Evolutionary conservation across 1,140 invertebrate species (phyloP), one percentile per base, ranked within the genome.

Genomic region (Doryteuthis pealeii): DNA sequence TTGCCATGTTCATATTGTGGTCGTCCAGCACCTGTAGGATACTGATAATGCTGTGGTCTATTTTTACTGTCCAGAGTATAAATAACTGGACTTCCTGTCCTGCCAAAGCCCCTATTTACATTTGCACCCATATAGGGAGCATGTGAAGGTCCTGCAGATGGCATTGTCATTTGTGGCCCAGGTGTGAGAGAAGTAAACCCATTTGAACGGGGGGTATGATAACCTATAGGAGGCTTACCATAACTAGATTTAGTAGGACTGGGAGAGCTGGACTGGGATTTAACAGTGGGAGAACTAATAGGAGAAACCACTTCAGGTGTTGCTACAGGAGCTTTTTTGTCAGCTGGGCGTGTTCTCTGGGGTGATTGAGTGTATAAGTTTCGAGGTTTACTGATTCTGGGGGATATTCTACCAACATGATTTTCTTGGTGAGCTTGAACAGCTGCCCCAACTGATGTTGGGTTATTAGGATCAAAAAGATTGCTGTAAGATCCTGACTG

Each of bases 401-500:
- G 75, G 31, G 28, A 73, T 35, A 67, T 73, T 33, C 58, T 33
- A 58, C 58, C 30, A 62, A 35, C 65, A 70, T 74, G 58, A 26
- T 77, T 77, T 66, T 74, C 28, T 32, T 78, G 74, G 40, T 68
- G 76, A 18, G 79, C 77, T 28, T 82, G 74, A 14, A 79, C 74
- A 4, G 76, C 66, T 8, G 81, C 80, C 31, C 78, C 79, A 30
- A 81, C 76, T 18, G 82, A 73, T 72, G 79, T 74, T 49, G 78
- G 68, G 43, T 74, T 66, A 67, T 45, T 40, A 45, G 28, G 71
- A 31, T 94, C 90, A 90, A 96, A 97, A 88, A 97, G 94, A 89
- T 97, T 97, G 81, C 91, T 95, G 86, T 95, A 93, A 65, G 95
- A 96, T 81, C 94, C 95, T 78, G 96, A 93, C 79, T 94, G 75